Evolutionary conservation across 2,797 vertebrate species (phyloP).

Genomic region (Amazona ochrocephala): DNA sequence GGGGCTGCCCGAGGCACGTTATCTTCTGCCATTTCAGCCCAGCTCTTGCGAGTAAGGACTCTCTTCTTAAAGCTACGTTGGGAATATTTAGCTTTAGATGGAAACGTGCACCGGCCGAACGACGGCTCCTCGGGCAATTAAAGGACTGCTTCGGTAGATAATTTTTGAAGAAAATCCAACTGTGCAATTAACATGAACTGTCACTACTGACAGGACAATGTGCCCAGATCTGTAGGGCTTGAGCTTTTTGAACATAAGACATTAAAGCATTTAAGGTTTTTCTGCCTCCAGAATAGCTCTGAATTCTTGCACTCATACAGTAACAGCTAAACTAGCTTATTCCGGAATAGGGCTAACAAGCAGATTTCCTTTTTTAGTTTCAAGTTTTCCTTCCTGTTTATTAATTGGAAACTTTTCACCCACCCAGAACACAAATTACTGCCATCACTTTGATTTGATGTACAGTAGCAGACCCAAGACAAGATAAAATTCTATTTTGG

Average conservation of each 20-base stretch:
- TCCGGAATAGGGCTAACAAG: fast-evolving
- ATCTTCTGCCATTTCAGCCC: neutral
- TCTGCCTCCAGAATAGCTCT: fast-evolving
- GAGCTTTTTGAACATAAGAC: fast-evolving
- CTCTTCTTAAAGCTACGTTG: fast-evolving
- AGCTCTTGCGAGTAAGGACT: fast-evolving
- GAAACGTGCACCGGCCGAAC: fast-evolving
- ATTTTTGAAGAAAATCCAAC: neutral
- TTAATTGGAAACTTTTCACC: neutral
- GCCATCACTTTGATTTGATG: neutral
- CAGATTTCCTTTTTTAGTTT: neutral
- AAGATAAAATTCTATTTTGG: neutral
- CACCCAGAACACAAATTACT: neutral
- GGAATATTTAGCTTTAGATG: fast-evolving
- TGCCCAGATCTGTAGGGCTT: too few relatives aligned
- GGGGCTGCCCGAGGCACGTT: too few relatives aligned
- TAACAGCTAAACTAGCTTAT: fast-evolving
- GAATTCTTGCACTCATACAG: neutral
- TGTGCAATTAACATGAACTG: fast-evolving
- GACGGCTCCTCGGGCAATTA: neutral
- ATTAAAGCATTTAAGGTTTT: fast-evolving
- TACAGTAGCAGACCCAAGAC: neutral
- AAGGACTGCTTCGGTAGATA: fast-evolving
- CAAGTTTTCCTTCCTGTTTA: neutral
- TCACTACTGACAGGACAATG: fast-evolving